Evolutionary conservation across 1,140 invertebrate genomes (phyloP), one percentile per base, ranked within the genome.

Genomic region (Kradibia gibbosae): DNA sequence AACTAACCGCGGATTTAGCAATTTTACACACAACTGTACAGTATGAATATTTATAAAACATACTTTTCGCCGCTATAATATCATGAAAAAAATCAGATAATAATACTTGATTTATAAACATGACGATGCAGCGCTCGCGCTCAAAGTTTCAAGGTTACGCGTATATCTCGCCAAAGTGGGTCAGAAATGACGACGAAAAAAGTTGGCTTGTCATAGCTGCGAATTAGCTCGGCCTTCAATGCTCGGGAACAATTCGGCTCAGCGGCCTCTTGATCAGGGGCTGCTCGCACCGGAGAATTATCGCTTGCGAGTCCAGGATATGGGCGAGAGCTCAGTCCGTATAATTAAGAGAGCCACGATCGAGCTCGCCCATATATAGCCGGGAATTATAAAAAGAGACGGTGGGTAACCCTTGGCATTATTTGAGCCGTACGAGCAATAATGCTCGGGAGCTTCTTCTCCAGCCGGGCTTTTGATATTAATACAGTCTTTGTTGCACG

Each of bases 151-250:
- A 67, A 67, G 62, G 62, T 22, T 67, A 67, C n/a, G n/a, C 62
- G n/a, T n/a, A 39, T 36, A 20, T 67, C 22, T 67, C 13, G 20
- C 20, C 17, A 15, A 22, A 67, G 25, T 67, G 34, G 62, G 34
- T 39, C 62, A 67, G 22, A 36, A 39, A 67, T 67, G 25, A 60
- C 55, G 55, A 60, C 7, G 53, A 55, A 55, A 55, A 55, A 55
- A 10, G 17, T 55, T n/a, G 22, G 25, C 55, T 60, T 28, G 55
- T 31, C 22, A 57, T 57, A 31, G 55, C n/a, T 60, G 31, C 3
- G n/a, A 60, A 60, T 60, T 60, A 60, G 55, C 55, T 60, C 55
- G 55, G 25, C 55, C 55, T 60, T 60, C 55, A 13, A 0, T 13
- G 15, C 17, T 11, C 17, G 55, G 25, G 31, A 60, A 60, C 55